phyloP scores from a whole-genome alignment of 2,888 invertebrate genomes.

The Leptinotarsa tumamoca region DNA sequence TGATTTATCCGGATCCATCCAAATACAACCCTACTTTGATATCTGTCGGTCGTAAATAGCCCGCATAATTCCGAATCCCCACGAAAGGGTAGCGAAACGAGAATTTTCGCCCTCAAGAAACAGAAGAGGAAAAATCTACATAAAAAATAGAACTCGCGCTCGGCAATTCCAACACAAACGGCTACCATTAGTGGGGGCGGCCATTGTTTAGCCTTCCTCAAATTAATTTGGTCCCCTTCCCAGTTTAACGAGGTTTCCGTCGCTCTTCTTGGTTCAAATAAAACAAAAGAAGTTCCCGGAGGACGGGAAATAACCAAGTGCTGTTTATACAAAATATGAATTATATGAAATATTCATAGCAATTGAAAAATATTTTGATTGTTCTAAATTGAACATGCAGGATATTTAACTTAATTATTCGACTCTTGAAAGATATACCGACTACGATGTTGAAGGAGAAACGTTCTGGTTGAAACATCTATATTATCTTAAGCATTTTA shows the following conservation, averaged over 20 bases:
- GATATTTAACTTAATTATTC: background rate
- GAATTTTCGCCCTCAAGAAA: conserved; percentile 49
- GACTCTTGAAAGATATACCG: no score
- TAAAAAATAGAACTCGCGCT: conserved; percentile 66
- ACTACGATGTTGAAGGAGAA: no score
- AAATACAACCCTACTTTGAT: background rate
- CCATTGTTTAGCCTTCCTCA: conserved; percentile 68
- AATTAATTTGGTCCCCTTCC: conserved; percentile 67
- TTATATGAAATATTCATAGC: conserved; percentile 52
- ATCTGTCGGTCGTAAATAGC: conserved; percentile 6
- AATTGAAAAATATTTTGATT: no score
- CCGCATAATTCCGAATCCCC: conserved; percentile 39
- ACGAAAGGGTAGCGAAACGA: conserved; percentile 58
- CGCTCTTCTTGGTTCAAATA: conserved; percentile 38
- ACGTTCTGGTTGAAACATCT: no score
- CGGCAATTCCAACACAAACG: conserved; percentile 67
- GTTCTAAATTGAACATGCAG: no score
- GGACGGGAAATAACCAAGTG: conserved; percentile 44
- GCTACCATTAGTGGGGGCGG: conserved; percentile 66
- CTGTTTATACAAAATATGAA: conserved; percentile 53
- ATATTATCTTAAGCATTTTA: no score
- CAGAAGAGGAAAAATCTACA: conserved; percentile 63
- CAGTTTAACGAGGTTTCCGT: conserved; percentile 9
- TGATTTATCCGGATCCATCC: background rate
- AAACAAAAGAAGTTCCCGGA: conserved; percentile 47